These are phyloP conservation scores for Melanotus villosus DNA, from an alignment of 2,888 invertebrate species.

Conservation along the genomic window DNA sequence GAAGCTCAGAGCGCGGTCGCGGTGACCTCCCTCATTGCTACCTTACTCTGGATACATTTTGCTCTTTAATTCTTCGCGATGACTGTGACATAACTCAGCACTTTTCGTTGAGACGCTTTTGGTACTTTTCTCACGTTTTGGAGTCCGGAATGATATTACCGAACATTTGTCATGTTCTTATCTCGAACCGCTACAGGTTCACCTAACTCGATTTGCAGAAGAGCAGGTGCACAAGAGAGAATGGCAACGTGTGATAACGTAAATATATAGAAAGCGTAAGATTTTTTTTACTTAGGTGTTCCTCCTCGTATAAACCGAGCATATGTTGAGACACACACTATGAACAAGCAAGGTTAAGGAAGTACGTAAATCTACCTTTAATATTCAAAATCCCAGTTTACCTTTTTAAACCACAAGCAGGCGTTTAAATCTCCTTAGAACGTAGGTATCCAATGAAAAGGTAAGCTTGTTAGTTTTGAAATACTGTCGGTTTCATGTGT, in stretches of 20 bases:
- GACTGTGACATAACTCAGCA: conserved; percentile 51
- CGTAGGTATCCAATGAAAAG: too few relatives aligned
- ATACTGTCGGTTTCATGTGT: too few relatives aligned
- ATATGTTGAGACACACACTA: too few relatives aligned
- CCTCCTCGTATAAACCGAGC: too few relatives aligned
- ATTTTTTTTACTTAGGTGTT: too few relatives aligned
- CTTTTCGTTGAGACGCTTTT: conserved; percentile 43
- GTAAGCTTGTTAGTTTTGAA: too few relatives aligned
- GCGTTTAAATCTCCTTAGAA: too few relatives aligned
- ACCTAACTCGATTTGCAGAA: conserved; percentile 44
- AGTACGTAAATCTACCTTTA: too few relatives aligned
- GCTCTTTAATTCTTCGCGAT: conserved; percentile 54
- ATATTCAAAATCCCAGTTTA: too few relatives aligned
- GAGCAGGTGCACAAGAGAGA: conserved; percentile 46
- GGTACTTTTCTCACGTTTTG: conserved; percentile 50
- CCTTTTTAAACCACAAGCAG: too few relatives aligned
- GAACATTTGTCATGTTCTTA: conserved; percentile 54
- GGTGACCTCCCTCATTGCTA: conserved; percentile 52
- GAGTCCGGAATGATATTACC: conserved; percentile 52
- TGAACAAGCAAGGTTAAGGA: too few relatives aligned
- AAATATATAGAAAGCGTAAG: conserved; percentile 28
- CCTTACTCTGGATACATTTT: conserved; percentile 51
- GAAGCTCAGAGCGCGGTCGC: conserved; percentile 51
- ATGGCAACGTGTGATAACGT: conserved; percentile 49
- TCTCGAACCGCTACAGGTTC: conserved; percentile 46